Conservation (phyloP, 1,140 invertebrate species). For the Drosophila varians region DNA sequence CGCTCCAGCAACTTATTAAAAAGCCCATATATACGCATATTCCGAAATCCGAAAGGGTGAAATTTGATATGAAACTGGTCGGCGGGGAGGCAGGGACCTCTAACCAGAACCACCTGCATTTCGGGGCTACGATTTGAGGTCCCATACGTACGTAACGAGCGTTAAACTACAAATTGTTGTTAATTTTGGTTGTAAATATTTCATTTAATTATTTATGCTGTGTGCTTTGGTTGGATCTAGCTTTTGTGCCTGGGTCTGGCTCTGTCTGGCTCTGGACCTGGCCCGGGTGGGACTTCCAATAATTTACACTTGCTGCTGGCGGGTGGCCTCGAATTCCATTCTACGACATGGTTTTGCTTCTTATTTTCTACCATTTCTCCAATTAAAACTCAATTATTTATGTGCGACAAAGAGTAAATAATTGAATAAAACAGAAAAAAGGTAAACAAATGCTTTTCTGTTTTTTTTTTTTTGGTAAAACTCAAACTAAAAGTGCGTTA, state of each 20-base stretch:
- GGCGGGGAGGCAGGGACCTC: conserved; percentile 5
- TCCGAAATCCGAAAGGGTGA: conserved; percentile 14
- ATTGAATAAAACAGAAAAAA: no score
- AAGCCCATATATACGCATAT: conserved; percentile 15
- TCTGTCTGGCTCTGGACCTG: conserved; percentile 6
- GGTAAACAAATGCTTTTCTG: no score
- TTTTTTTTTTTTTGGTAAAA: no score
- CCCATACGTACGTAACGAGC: conserved; percentile 56
- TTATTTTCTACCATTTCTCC: conserved; percentile 41
- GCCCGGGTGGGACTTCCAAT: conserved; percentile 42
- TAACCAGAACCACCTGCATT: conserved; percentile 8
- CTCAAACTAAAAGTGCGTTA: no score
- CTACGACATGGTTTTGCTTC: conserved; percentile 59
- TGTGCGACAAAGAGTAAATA: conserved; percentile 20
- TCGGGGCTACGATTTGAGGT: conserved; percentile 7
- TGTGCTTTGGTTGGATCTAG: conserved; percentile 34
- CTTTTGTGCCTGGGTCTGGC: not conserved
- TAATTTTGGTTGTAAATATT: conserved; percentile 79
- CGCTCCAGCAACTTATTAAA: conserved; percentile 44
- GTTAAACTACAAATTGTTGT: conserved; percentile 74
- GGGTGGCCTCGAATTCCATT: conserved; percentile 48
- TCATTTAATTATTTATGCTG: conserved; percentile 76
- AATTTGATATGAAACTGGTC: conserved; percentile 52
- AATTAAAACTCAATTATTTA: conserved; percentile 62
- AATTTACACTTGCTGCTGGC: conserved; percentile 61